Base-by-base conservation (phyloP, 2,113 vertebrate species). In the Ursus arctos region DNA sequence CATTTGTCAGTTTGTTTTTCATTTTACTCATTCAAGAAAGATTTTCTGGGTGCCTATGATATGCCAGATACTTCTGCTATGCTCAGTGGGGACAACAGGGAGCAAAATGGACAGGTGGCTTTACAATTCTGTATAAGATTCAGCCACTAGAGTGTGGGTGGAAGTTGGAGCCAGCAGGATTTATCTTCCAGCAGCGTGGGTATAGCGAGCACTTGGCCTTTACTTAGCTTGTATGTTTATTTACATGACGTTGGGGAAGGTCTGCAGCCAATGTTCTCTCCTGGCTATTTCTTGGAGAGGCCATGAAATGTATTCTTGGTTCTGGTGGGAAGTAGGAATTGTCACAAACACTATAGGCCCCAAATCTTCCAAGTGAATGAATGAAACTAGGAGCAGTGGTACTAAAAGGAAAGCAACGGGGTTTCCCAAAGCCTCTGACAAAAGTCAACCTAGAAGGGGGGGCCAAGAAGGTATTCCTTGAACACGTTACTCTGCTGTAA, bases 51-150 rank as follows among this genome's bases (percentile, higher is more conserved):
- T 63, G 2, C 26, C n/a, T 80, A 7, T 40, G 76, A 13, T 26
- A 2, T 82, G 24, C 57, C 43, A 49, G 65, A 31, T 12, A 36
- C 15, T 76, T 86, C 82, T 22, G 22, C 28, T 76, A 0, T 2
- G 33, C 40, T 40, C 57, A 26, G 0, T 65, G 47, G 36, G 51
- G 57, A 36, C 4, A 4, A 1, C 16, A 8, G 24, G 15, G 13
- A 83, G 11, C n/a, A 71, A 36, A 69, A 51, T 3, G 3, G n/a
- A 22, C n/a, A 87, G 67, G 21, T 47, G 55, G 24, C 22, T 89
- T 16, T 71, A 53, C 59, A 80, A 82, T 88, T 79, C 28, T 40
- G 0, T 36, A 4, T 53, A 33, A 93, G 15, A 26, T n/a, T 49
- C 31, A 57, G 14, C 24, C 7, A 24, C 36, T 49, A 0, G 8